A percentile compares a stretch with the other conserved stretches of the same genome.
Conservation (phyloP, 2,113 vertebrate species). For the Engraulis encrasicolus region DNA sequence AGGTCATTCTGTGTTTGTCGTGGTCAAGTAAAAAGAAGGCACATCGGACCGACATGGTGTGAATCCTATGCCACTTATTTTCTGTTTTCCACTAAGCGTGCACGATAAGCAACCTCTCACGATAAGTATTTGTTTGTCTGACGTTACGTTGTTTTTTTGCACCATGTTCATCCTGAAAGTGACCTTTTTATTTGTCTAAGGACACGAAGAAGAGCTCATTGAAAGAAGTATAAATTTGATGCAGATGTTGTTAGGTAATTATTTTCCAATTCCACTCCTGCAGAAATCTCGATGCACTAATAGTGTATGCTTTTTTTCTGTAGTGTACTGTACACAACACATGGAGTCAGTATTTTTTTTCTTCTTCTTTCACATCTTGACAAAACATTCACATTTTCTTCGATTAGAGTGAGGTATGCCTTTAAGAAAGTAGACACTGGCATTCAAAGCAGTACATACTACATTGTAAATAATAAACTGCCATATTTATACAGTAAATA, state of each 20-base stretch:
- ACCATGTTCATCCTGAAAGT: background rate
- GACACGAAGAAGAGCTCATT: background rate
- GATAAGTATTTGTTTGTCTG: slow-evolving; percentile 12
- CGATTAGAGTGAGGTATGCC: background rate
- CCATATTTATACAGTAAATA: no score
- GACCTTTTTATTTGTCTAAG: background rate
- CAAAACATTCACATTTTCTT: background rate
- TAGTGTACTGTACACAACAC: background rate
- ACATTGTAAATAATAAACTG: no score
- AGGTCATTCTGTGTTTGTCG: background rate
- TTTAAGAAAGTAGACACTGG: background rate
- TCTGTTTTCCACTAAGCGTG: no score
- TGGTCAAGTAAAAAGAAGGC: background rate
- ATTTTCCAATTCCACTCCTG: background rate
- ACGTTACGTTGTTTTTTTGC: background rate
- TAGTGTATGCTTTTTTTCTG: background rate
- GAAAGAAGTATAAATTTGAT: background rate
- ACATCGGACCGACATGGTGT: background rate
- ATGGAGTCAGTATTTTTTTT: slow-evolving; percentile 18
- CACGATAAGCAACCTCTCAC: no score
- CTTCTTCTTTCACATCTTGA: background rate
- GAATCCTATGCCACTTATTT: background rate
- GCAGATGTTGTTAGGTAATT: background rate
- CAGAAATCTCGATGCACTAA: background rate
- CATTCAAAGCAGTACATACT: background rate